A percentile compares a stretch with the other conserved stretches of the same genome.
Conservation (phyloP, 1,140 invertebrate species). For the Drosophila subobscura region DNA sequence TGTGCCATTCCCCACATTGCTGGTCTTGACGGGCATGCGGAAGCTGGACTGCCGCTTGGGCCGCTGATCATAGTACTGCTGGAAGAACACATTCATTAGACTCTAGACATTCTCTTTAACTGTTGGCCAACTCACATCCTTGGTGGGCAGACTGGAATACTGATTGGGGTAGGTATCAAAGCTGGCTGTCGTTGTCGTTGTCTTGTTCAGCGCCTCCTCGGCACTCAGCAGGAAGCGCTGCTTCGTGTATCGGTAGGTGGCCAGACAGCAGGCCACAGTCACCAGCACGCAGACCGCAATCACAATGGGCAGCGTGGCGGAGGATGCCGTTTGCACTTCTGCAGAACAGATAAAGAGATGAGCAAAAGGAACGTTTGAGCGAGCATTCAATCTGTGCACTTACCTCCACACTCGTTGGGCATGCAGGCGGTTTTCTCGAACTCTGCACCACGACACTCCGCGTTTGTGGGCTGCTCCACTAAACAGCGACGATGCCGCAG, state of each 20-base stretch:
- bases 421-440: conserved; percentile 88
- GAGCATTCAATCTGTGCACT: not conserved
- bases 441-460: conserved; percentile 87
- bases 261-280: conserved; percentile 66
- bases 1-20: conserved; percentile 85
- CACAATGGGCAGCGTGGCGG: conserved; percentile 56
- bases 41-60: conserved; percentile 86
- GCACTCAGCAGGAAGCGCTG: conserved; percentile 40
- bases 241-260: conserved; percentile 59
- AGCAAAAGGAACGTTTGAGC: not conserved
- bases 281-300: conserved; percentile 43
- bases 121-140: conserved; percentile 85
- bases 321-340: conserved; percentile 64
- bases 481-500: conserved; percentile 87
- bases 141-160: conserved; percentile 91
- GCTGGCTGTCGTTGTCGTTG: conserved; percentile 85
- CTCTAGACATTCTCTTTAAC: not conserved
- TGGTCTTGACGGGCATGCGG: conserved; percentile 84
- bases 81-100: not conserved
- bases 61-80: conserved; percentile 80
- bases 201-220: conserved; percentile 68
- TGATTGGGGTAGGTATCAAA: conserved; percentile 93
- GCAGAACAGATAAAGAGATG: not conserved
- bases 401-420: conserved; percentile 72
- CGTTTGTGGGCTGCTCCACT: conserved; percentile 83